phyloP scores from a whole-genome alignment of 2,888 invertebrate species.

The Latheticus oryzae region DNA sequence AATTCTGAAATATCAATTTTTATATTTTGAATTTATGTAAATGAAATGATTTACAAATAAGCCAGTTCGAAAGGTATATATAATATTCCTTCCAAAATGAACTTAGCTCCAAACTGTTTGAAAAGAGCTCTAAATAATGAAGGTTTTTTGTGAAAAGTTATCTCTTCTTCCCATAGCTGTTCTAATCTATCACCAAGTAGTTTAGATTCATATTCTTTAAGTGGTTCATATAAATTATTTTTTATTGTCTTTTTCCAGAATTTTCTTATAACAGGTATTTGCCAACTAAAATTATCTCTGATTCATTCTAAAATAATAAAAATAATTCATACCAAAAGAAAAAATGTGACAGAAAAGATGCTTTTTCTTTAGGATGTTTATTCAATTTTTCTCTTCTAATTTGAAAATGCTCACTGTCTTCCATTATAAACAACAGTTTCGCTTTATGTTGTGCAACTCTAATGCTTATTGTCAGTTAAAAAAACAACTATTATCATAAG shows the following conservation, averaged over 20 bases:
- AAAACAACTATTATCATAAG: too few species aligned
- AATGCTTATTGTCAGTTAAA: too few species aligned
- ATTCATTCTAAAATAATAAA: too few species aligned
- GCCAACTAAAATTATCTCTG: too few species aligned
- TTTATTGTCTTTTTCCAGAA: constrained; percentile 67
- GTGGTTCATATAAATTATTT: constrained; percentile 66
- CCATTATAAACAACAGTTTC: too few species aligned
- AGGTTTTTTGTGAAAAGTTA: constrained; percentile 49
- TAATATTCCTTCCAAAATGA: constrained; percentile 53
- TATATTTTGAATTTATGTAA: too few species aligned
- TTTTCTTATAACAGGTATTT: constrained; percentile 66
- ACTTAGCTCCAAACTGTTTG: constrained; percentile 53
- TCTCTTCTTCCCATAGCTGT: constrained; percentile 56
- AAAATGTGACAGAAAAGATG: constrained; percentile 14
- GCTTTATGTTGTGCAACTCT: too few species aligned
- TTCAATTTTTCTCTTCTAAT: too few species aligned
- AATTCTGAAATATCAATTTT: too few species aligned
- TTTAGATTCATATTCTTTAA: constrained; percentile 65
- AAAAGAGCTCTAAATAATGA: constrained; percentile 54
- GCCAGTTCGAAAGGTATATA: too few species aligned
- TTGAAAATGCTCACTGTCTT: too few species aligned
- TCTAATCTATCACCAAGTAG: constrained; percentile 65
- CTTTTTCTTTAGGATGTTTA: constrained; percentile 20
- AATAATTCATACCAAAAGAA: constrained; percentile 31
- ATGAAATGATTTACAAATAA: too few species aligned